These are phyloP conservation scores for Chymomyza procnemis DNA, from an alignment of 2,888 invertebrate species.

Conservation along the genomic window DNA sequence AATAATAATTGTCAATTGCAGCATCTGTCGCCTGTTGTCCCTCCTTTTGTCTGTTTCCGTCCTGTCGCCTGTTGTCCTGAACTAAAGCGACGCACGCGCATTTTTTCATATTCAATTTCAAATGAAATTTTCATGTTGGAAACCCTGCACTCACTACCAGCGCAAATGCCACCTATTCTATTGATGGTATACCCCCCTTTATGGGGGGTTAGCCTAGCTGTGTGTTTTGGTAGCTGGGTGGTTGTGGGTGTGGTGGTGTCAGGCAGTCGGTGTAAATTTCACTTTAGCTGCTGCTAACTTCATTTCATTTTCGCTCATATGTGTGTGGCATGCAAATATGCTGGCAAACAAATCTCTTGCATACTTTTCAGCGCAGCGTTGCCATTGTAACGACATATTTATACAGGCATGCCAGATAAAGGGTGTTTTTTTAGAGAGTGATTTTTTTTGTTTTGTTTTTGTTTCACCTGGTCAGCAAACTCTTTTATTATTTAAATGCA, in stretches of 20 bases:
- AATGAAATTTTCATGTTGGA: constrained; percentile 64
- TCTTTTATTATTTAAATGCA: too few species aligned
- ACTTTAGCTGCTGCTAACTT: constrained; percentile 46
- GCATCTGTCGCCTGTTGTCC: constrained; percentile 54
- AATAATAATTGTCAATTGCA: constrained; percentile 72
- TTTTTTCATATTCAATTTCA: constrained; percentile 66
- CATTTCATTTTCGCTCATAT: constrained; percentile 9
- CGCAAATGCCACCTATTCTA: not conserved
- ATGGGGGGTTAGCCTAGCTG: not conserved
- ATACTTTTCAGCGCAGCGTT: constrained; percentile 36
- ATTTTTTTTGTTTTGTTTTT: too few species aligned
- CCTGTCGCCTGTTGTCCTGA: not conserved
- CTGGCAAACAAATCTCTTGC: constrained; percentile 44
- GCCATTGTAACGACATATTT: not conserved
- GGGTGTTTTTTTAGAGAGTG: too few species aligned
- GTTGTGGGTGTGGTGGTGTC: not conserved
- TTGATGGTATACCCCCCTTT: constrained; percentile 3
- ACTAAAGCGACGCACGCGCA: constrained; percentile 13
- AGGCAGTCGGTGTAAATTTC: constrained; percentile 48
- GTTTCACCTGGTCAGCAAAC: too few species aligned
- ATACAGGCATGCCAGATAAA: not conserved
- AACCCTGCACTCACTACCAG: constrained; percentile 11
- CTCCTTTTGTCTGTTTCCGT: not conserved
- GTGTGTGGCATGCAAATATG: constrained; percentile 21
- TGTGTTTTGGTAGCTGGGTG: too few species aligned